Evolutionary conservation across 2,888 invertebrate species (phyloP).

Genomic region (Eupithecia subfuscata): DNA sequence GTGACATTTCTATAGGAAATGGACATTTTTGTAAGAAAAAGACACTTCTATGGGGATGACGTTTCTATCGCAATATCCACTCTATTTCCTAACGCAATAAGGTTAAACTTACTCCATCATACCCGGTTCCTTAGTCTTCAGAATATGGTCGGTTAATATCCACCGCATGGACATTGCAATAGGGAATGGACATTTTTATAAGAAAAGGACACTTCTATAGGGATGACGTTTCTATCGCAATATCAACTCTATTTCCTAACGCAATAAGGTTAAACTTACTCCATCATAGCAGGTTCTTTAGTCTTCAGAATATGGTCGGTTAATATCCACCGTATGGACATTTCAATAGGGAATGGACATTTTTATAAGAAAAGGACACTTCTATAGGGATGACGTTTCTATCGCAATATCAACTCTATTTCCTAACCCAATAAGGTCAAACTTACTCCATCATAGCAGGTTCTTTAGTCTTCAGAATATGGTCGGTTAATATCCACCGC

Average conservation of each 20-base stretch:
- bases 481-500: conserved; percentile 96
- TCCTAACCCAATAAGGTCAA: neutral
- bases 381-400: conserved; percentile 85
- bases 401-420: neutral
- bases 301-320: conserved; percentile 98
- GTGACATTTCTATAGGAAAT: conserved; percentile 99
- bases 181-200: conserved; percentile 86
- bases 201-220: too few relatives aligned
- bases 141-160: conserved; percentile 99
- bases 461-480: conserved; percentile 97
- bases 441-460: conserved; percentile 99
- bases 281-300: conserved; percentile 99
- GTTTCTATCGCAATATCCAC: conserved; percentile 82
- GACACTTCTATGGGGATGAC: conserved; percentile 54
- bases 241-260: neutral
- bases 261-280: conserved; percentile 84
- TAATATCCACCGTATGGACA: conserved; percentile 99
- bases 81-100: neutral
- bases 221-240: conserved; percentile 88
- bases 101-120: conserved; percentile 95
- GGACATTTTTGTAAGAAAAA: too few relatives aligned
- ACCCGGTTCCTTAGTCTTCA: conserved; percentile 97
- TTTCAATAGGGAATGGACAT: conserved; percentile 95
- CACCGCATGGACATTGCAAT: conserved; percentile 99
- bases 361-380: too few relatives aligned